phyloP scores from a whole-genome alignment of 2,888 invertebrate species.

The Ferdinandea cuprea region DNA sequence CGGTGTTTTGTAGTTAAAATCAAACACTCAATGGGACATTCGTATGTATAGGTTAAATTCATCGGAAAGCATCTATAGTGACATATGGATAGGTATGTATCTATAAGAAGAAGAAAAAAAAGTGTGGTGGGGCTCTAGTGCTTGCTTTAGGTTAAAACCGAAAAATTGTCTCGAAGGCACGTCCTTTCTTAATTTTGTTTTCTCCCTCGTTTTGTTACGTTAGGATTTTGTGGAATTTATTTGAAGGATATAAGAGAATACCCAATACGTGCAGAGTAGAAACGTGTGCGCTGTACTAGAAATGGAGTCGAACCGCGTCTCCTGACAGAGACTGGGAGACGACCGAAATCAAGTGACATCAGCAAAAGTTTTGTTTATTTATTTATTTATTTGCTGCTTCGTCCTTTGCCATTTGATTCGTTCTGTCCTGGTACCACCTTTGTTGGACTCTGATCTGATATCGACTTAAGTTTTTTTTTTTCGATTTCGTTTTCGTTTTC shows the following conservation, averaged over 20 bases:
- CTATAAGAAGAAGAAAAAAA: slow-evolving; percentile 26
- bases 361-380: slow-evolving; percentile 67
- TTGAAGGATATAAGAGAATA: slow-evolving; percentile 43
- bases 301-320: neutral
- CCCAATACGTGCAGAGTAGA: slow-evolving; percentile 36
- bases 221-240: slow-evolving; percentile 64
- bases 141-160: slow-evolving; percentile 59
- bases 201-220: slow-evolving; percentile 41
- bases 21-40: slow-evolving; percentile 45
- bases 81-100: slow-evolving; percentile 14
- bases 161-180: slow-evolving; percentile 65
- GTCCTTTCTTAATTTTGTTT: slow-evolving; percentile 65
- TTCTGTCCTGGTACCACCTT: neutral
- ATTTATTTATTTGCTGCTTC: slow-evolving; percentile 47
- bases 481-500: too few species aligned
- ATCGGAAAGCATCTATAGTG: slow-evolving; percentile 48
- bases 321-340: slow-evolving; percentile 2
- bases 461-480: slow-evolving; percentile 15
- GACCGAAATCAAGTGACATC: slow-evolving; percentile 57
- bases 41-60: slow-evolving; percentile 37
- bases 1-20: slow-evolving; percentile 52
- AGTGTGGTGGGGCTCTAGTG: slow-evolving; percentile 32
- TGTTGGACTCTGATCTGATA: slow-evolving; percentile 39
- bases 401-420: slow-evolving; percentile 20
- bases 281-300: slow-evolving; percentile 11